A percentile compares a stretch with the other conserved stretches of the same genome.
phyloP scores from a whole-genome alignment of 2,888 invertebrate species.

The Therioaphis trifolii region DNA sequence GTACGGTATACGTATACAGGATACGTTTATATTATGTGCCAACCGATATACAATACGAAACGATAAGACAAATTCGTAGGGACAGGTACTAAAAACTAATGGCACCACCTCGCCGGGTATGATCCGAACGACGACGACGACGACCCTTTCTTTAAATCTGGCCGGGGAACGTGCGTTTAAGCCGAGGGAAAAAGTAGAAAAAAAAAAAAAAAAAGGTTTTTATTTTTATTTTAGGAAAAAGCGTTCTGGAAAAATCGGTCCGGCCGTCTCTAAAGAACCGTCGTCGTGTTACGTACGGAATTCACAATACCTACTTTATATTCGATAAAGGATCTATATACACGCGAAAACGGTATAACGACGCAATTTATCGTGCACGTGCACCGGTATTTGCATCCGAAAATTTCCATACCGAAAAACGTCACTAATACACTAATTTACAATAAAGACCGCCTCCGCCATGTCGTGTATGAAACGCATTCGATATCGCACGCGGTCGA shows the following conservation, averaged over 20 bases:
- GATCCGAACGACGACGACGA: no score
- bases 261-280: background rate
- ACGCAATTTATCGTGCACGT: conserved; percentile 42
- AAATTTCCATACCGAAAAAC: conserved; percentile 39
- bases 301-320: conserved; percentile 49
- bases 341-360: conserved; percentile 14
- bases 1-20: no score
- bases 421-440: conserved; percentile 17
- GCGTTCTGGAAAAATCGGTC: conserved; percentile 22
- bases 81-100: background rate
- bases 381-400: conserved; percentile 23
- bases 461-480: no score
- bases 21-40: background rate
- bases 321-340: conserved; percentile 45
- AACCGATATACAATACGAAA: no score
- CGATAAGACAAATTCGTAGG: background rate
- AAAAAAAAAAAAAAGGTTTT: background rate
- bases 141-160: background rate
- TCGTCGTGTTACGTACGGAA: conserved; percentile 14
- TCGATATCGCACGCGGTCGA: no score
- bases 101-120: no score
- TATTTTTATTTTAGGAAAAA: background rate
- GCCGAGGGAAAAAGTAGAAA: no score
- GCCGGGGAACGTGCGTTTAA: no score
- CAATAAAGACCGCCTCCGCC: no score